Evolutionary conservation across 2,113 vertebrate species (phyloP).

Genomic region (Mormyrus lacerda): DNA sequence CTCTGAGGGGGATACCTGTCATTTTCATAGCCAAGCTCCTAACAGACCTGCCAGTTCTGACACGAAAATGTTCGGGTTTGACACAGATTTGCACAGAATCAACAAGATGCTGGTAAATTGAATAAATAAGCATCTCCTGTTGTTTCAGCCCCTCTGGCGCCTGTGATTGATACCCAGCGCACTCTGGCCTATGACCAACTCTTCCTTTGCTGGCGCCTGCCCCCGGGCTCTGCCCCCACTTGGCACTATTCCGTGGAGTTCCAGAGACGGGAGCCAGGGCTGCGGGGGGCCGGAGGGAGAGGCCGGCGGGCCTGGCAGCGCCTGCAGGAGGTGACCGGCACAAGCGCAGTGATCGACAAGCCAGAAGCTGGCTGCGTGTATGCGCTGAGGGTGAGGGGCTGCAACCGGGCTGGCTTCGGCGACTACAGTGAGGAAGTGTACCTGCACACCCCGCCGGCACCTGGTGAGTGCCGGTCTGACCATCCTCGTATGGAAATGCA

Average conservation of each 20-base stretch:
- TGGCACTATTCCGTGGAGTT: conserved; percentile 92
- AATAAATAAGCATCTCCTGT: not conserved
- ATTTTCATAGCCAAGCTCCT: not conserved
- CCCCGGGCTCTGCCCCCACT: conserved; percentile 76
- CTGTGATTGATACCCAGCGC: conserved; percentile 89
- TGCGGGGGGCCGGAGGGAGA: conserved; percentile 59
- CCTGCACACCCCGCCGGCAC: conserved; percentile 84
- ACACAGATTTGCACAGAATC: not conserved
- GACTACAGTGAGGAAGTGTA: conserved; percentile 97
- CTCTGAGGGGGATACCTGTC: not conserved
- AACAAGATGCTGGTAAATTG: not conserved
- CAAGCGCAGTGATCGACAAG: conserved; percentile 78
- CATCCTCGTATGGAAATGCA: not conserved
- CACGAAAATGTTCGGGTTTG: not conserved
- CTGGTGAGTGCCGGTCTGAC: conserved; percentile 58
- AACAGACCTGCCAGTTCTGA: not conserved
- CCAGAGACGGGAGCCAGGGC: conserved; percentile 72
- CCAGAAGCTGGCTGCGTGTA: conserved; percentile 86
- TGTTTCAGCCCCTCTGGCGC: conserved; percentile 75
- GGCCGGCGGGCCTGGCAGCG: conserved; percentile 84
- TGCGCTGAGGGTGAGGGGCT: conserved; percentile 81
- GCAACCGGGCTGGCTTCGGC: conserved; percentile 86
- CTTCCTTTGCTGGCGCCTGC: conserved; percentile 87
- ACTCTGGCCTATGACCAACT: conserved; percentile 94
- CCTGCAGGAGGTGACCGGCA: conserved; percentile 77